phyloP scores from a whole-genome alignment of 2,797 vertebrate species.

The Falco berigora region DNA sequence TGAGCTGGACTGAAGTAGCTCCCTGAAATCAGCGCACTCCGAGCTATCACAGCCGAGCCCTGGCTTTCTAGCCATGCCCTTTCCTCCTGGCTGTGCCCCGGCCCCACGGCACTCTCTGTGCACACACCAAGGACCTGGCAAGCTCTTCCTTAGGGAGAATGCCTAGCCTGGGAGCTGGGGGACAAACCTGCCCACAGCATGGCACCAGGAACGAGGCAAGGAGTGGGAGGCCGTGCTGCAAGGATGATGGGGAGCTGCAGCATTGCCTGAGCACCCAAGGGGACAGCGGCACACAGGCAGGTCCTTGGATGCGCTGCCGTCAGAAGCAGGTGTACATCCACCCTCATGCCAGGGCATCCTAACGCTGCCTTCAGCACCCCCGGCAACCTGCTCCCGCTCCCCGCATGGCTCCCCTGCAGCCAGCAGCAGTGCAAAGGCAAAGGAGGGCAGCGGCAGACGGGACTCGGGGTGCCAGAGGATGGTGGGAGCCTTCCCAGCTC shows the following conservation, averaged over 20 bases:
- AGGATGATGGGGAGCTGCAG: not conserved
- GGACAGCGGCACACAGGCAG: not conserved
- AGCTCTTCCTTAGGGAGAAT: not conserved
- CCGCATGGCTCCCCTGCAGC: fast-evolving
- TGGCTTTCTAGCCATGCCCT: not conserved
- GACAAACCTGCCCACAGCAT: not conserved
- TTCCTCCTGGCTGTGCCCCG: not conserved
- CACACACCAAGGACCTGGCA: not conserved
- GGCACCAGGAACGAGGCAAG: not conserved
- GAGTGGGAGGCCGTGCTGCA: fast-evolving
- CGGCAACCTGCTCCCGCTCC: not conserved
- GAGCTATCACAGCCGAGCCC: not conserved
- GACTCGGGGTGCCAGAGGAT: not conserved
- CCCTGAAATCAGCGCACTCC: not conserved
- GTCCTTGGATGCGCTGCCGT: not conserved
- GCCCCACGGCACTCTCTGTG: not conserved
- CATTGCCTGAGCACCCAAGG: not conserved
- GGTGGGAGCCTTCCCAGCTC: not conserved
- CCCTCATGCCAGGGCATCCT: not conserved
- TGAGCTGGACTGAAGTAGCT: not conserved
- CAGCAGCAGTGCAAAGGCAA: fast-evolving
- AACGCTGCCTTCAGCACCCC: not conserved
- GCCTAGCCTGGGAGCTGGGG: not conserved
- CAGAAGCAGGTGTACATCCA: not conserved
- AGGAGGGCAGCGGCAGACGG: not conserved